Conservation (phyloP, 2,888 invertebrate species). For the Caradrina clavipalpis region DNA sequence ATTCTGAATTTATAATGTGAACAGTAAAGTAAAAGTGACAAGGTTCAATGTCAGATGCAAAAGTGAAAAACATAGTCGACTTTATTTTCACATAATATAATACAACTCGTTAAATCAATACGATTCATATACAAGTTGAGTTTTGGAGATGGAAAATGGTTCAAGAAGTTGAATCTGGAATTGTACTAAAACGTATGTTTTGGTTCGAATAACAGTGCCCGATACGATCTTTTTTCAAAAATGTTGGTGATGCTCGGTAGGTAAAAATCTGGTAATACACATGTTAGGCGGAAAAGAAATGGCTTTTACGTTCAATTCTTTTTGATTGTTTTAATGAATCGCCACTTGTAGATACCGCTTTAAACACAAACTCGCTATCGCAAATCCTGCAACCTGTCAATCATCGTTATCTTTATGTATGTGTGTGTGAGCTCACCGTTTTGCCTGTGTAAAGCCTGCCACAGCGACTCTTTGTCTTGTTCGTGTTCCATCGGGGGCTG, state of each 20-base stretch:
- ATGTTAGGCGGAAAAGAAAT: background rate
- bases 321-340: conserved; percentile 7
- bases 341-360: conserved; percentile 15
- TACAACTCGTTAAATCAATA: background rate
- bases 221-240: background rate
- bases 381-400: conserved; percentile 26
- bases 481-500: conserved; percentile 83
- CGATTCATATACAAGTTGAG: background rate
- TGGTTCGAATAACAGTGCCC: background rate
- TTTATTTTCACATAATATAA: background rate
- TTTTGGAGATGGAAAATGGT: conserved; percentile 1
- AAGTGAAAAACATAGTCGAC: conserved; percentile 17
- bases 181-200: background rate
- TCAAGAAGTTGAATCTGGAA: background rate
- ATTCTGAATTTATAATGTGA: conserved; percentile 24
- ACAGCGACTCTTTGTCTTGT: conserved; percentile 90
- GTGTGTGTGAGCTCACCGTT: conserved; percentile 82
- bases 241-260: too few relatives aligned
- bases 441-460: conserved; percentile 89
- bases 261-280: background rate
- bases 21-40: conserved; percentile 31
- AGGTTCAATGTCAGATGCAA: conserved; percentile 10
- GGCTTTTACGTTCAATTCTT: background rate
- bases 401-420: conserved; percentile 32
- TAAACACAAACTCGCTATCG: conserved; percentile 9